These are phyloP conservation scores for Pyrrhura leucotis DNA, from an alignment of 2,797 vertebrate species.

Conservation along the genomic window DNA sequence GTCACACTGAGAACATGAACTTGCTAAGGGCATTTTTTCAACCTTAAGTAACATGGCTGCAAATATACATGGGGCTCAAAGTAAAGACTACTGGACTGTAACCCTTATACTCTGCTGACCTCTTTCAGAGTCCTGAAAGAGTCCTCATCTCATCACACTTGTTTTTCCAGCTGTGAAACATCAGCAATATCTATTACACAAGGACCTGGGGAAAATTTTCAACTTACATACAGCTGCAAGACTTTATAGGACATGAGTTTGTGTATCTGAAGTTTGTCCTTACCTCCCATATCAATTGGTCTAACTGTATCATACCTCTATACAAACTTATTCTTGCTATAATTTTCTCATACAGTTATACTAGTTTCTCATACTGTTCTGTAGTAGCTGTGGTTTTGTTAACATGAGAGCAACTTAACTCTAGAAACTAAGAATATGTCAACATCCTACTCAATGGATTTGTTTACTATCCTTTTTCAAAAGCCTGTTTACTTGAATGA, in stretches of 20 bases:
- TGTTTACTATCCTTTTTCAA: conserved; percentile 22
- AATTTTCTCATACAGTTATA: not conserved
- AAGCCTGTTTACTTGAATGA: not conserved
- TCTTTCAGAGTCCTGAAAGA: not conserved
- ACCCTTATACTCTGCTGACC: conserved; percentile 16
- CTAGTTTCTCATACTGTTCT: not conserved
- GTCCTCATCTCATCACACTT: conserved; percentile 5
- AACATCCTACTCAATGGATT: conserved; percentile 36
- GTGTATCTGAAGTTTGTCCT: not conserved
- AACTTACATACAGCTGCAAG: not conserved
- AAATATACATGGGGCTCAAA: conserved; percentile 20
- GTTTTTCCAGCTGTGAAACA: conserved; percentile 45
- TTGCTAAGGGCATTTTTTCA: conserved; percentile 56
- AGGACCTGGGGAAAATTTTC: not conserved
- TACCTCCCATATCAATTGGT: not conserved
- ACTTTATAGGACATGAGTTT: fast-evolving
- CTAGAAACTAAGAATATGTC: not conserved
- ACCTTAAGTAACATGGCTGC: conserved; percentile 35
- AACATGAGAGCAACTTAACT: not conserved
- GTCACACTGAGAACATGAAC: conserved; percentile 12
- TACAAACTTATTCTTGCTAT: not conserved
- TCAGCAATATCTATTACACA: not conserved
- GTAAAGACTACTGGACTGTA: conserved; percentile 16
- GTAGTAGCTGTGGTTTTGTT: not conserved
- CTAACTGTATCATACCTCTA: not conserved